Evolutionary conservation across 1,140 invertebrate genomes (phyloP), one percentile per base, ranked within the genome.

Genomic region (Aphelenchoides besseyi): DNA sequence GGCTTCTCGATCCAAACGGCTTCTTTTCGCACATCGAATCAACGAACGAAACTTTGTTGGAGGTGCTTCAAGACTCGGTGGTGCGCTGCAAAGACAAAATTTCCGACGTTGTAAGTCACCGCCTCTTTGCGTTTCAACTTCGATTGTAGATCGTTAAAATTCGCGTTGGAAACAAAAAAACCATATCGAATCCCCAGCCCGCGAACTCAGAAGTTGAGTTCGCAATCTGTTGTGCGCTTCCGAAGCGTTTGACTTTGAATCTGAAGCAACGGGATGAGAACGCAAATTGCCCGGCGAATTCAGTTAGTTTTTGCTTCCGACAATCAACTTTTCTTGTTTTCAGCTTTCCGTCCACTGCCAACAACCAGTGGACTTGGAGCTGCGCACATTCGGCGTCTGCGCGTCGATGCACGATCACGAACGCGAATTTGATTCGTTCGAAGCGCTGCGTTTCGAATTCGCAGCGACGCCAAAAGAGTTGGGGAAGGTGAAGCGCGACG

Each of bases 1-100:
- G 89, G 87, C 70, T 89, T 68, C 85, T 87, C 72, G 85, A 89
- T 83, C 83, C 88, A 61, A 82, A 84, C 0, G 80, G 81, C 69
- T 86, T 85, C 63, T 86, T 78, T 71, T 32, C 73, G 55, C 23
- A 57, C 3, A 52, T 70, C 12, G 70, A 74, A 35, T 16, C 70
- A 3, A 29, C 18, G 2, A 61, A 72, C 8, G 16, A n/a, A n/a
- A n/a, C n/a, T n/a, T n/a, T n/a, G n/a, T n/a, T n/a, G n/a, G n/a
- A n/a, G n/a, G n/a, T n/a, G n/a, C n/a, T n/a, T n/a, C n/a, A n/a
- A n/a, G n/a, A n/a, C n/a, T n/a, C n/a, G n/a, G n/a, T n/a, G n/a
- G 68, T 69, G 12, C 1, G 18, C 23, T 69, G 67, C 67, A 68
- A 30, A 33, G 67, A 69, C 18, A 71, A 28, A 12, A 29, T 69